Evolutionary conservation across 2,797 vertebrate genomes (phyloP).

Genomic region (Hirundo rustica): DNA sequence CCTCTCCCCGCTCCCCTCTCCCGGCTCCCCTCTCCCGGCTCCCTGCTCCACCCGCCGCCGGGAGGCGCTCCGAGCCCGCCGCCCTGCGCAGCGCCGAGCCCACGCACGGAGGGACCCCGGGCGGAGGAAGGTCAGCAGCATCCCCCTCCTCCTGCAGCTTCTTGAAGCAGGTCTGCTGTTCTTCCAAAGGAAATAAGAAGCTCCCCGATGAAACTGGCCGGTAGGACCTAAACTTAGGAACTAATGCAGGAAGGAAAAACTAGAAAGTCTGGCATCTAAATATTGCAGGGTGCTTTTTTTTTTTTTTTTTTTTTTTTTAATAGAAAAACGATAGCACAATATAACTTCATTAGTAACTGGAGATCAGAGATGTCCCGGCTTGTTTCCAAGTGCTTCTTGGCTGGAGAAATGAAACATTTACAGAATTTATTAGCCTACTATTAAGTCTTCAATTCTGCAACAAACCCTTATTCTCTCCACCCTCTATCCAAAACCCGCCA

Average conservation of each 20-base stretch:
- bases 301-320: not conserved
- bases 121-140: rapidly evolving
- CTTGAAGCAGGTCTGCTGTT: not conserved
- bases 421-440: not conserved
- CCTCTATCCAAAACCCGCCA: not conserved
- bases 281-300: no score
- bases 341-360: not conserved
- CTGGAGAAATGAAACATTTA: not conserved
- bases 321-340: not conserved
- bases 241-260: not conserved
- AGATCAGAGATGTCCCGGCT: not conserved
- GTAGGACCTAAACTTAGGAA: not conserved
- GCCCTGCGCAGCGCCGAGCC: not conserved
- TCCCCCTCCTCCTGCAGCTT: not conserved
- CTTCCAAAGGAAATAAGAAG: not conserved
- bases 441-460: not conserved
- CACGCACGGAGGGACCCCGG: rapidly evolving
- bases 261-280: not conserved
- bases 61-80: slow-evolving; percentile 48
- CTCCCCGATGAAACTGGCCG: not conserved
- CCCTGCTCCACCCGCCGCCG: not conserved
- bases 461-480: not conserved
- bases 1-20: rapidly evolving
- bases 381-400: not conserved
- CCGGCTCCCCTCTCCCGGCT: no score